Evolutionary conservation across 2,888 invertebrate genomes (phyloP), one percentile per base, ranked within the genome.

Genomic region (Drosophila infuscata): DNA sequence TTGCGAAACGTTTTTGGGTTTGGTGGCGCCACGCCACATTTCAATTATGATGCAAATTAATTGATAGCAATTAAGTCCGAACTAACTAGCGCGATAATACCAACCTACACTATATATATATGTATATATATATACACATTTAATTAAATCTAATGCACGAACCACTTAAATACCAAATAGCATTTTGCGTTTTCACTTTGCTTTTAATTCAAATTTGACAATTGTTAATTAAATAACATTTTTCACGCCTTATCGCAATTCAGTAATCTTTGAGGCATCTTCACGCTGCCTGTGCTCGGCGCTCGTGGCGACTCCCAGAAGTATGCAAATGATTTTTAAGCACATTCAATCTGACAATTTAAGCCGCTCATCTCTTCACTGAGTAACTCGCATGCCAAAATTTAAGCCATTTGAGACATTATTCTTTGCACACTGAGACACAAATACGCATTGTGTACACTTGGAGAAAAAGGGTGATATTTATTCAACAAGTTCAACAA

Each of bases 31-130:
- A 12, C 2, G 52, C 52, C 76, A 60, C 70, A 81, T 64, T 76
- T 79, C 72, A 82, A 82, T 87, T 82, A 76, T 58, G 63, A 56
- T 67, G 72, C 53, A 79, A 81, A 81, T 76, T 84, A 87, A 83
- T 84, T 87, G 82, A 69, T 54, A 66, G 65, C 79, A 87, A 79
- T 84, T 79, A 83, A 72, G 79, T 56, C 62, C 70, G 70, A 65
- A 71, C 69, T 81, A 72, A 69, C 77, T 71, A 51, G 71, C 73
- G 69, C 59, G 46, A 68, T 68, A 56, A 32, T 38, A 59, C 38
- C 73, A 58, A 20, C 46, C 46, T 0, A 2, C 25, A 15, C 15
- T 15, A 4, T 7, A 15, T 46, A 25, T 15, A 6, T 11, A 15
- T 3, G 49, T 33, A 35, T 59, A 6, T 20, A 15, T 3, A 54